Conservation (phyloP, 1,140 invertebrate species). For the Drosophila prosaltans region DNA sequence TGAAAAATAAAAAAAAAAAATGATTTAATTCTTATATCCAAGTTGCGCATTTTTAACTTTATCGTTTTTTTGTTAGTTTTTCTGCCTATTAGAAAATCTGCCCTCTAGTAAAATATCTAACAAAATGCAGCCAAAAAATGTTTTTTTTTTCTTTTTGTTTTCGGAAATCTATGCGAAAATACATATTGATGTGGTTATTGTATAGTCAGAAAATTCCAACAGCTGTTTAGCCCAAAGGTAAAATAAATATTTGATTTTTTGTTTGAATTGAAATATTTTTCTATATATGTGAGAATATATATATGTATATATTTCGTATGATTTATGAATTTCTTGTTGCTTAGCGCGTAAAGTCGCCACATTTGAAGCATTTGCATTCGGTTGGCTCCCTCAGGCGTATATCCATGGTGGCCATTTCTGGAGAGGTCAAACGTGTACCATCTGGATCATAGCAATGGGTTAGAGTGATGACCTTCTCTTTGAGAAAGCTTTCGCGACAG, state of each 20-base stretch:
- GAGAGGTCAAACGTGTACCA: conserved; percentile 88
- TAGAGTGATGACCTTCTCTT: conserved; percentile 90
- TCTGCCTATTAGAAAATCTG: background rate
- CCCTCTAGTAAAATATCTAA: background rate
- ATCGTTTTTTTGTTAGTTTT: background rate
- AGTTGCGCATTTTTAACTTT: too few species aligned
- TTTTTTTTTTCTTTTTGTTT: too few species aligned
- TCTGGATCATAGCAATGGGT: conserved; percentile 94
- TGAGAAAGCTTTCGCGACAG: conserved; percentile 92
- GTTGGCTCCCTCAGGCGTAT: conserved; percentile 92
- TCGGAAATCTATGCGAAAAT: background rate
- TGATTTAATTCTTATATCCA: too few species aligned
- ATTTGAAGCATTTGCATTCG: conserved; percentile 95
- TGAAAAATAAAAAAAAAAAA: too few species aligned
- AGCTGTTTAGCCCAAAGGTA: background rate
- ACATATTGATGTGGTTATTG: background rate
- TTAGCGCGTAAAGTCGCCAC: conserved; percentile 89
- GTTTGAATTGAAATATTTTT: conserved; percentile 17
- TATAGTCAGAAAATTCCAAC: background rate
- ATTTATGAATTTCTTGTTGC: conserved; percentile 12
- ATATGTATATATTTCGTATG: conserved; percentile 5
- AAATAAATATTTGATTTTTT: conserved; percentile 11
- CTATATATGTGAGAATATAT: conserved; percentile 31
- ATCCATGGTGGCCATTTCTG: conserved; percentile 88
- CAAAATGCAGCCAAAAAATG: background rate